Percentiles rank a stretch among this genome's conserved stretches.
These are phyloP conservation scores for Sarcophaga peregrina DNA, from an alignment of 1,140 invertebrate genomes.

Conservation along the genomic window DNA sequence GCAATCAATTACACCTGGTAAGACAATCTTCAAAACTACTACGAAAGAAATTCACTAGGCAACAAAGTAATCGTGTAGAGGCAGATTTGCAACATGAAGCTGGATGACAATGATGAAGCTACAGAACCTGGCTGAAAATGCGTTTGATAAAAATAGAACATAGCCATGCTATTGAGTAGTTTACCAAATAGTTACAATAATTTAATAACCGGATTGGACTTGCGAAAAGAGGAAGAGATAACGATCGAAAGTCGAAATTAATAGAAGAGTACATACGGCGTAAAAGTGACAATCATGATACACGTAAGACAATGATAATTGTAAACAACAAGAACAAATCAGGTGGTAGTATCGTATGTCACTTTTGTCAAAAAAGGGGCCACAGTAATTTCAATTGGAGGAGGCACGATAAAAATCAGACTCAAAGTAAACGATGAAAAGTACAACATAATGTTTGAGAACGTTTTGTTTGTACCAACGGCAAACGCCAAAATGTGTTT, in stretches of 20 bases:
- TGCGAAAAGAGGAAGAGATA: not conserved
- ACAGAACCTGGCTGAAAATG: not conserved
- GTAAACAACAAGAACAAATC: not conserved
- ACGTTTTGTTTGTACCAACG: not conserved
- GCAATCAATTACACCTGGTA: not conserved
- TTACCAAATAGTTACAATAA: conserved; percentile 11
- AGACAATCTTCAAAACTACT: not conserved
- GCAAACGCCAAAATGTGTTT: not conserved
- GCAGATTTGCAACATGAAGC: not conserved
- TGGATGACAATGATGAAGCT: not conserved
- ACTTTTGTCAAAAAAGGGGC: not conserved
- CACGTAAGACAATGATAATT: not conserved
- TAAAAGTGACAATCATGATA: not conserved
- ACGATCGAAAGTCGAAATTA: not conserved
- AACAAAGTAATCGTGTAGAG: not conserved
- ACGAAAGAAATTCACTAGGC: not conserved
- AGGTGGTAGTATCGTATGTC: not conserved
- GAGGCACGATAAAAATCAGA: not conserved
- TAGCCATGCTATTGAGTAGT: not conserved
- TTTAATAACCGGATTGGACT: not conserved
- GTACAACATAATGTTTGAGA: not conserved
- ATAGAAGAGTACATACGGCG: not conserved
- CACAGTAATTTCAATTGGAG: not conserved
- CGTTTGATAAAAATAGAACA: not conserved
- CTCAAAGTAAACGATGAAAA: conserved; percentile 9